phyloP scores from a whole-genome alignment of 2,113 vertebrate genomes.

The Benitochromis conjunctus region DNA sequence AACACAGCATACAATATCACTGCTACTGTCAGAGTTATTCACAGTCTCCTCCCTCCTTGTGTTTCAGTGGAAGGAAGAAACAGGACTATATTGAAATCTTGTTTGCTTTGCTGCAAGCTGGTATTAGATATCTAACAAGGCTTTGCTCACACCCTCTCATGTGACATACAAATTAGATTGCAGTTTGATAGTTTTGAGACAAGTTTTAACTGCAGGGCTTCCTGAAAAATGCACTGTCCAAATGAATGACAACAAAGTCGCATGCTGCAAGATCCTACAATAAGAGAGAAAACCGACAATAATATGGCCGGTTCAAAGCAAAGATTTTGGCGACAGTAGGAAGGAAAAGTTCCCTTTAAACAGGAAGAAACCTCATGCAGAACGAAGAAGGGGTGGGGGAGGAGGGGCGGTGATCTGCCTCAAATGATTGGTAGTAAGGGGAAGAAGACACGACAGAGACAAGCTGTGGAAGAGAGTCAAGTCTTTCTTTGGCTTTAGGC shows the following conservation, averaged over 20 bases:
- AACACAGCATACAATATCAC: not conserved
- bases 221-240: not conserved
- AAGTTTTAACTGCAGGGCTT: not conserved
- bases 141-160: not conserved
- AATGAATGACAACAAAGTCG: not conserved
- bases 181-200: not conserved
- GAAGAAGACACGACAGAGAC: not conserved
- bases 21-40: not conserved
- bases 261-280: too few relatives aligned
- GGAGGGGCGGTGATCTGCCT: not conserved
- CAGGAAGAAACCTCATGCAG: not conserved
- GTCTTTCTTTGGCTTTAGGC: not conserved
- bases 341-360: not conserved
- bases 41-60: not conserved
- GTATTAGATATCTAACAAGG: not conserved
- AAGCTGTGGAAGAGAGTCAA: not conserved
- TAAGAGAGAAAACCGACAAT: too few relatives aligned
- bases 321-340: not conserved
- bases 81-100: not conserved
- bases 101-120: not conserved
- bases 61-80: not conserved
- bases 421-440: not conserved
- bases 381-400: not conserved
- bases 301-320: too few relatives aligned
- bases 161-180: too few relatives aligned